Conservation (phyloP, 92 coral and sea anemone species). For the Pocillopora grandis region DNA sequence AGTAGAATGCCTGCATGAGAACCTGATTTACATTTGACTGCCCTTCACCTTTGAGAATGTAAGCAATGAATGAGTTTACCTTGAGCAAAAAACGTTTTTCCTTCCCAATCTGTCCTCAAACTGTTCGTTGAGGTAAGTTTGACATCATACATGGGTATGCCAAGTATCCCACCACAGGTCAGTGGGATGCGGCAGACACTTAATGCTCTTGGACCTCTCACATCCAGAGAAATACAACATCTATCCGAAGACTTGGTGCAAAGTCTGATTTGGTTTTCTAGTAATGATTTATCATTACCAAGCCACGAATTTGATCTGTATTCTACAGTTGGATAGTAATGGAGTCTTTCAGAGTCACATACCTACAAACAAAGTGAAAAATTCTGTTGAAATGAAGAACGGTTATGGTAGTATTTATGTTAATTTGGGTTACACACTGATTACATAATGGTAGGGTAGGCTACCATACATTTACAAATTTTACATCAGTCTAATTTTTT, state of each 20-base stretch:
- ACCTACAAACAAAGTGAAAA: conserved; percentile 18
- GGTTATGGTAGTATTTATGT: too few relatives aligned
- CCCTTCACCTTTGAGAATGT: too few relatives aligned
- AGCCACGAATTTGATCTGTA: conserved; percentile 59
- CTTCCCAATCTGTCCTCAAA: conserved; percentile 3
- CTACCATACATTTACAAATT: too few relatives aligned
- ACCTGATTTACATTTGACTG: too few relatives aligned
- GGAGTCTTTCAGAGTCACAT: conserved; percentile 71
- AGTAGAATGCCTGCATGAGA: too few relatives aligned
- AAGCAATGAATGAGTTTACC: conserved; percentile 35
- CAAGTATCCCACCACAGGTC: conserved; percentile 63
- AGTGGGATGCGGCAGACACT: conserved; percentile 57
- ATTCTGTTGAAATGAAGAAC: background rate
- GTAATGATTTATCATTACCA: conserved; percentile 61
- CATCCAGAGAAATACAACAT: conserved; percentile 48
- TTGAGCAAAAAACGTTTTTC: conserved; percentile 58
- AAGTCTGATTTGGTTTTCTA: conserved; percentile 54
- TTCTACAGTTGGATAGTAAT: conserved; percentile 59
- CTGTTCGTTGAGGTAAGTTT: conserved; percentile 58
- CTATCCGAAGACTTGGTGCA: conserved; percentile 48
- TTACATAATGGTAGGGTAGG: too few relatives aligned
- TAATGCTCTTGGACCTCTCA: conserved; percentile 62
- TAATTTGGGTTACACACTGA: too few relatives aligned
- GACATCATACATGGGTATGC: conserved; percentile 52
- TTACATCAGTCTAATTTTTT: too few relatives aligned